A percentile compares a stretch with the other conserved stretches of the same genome.
phyloP scores from a whole-genome alignment of 2,113 vertebrate genomes.

The Rhinopomastus cyanomelas region DNA sequence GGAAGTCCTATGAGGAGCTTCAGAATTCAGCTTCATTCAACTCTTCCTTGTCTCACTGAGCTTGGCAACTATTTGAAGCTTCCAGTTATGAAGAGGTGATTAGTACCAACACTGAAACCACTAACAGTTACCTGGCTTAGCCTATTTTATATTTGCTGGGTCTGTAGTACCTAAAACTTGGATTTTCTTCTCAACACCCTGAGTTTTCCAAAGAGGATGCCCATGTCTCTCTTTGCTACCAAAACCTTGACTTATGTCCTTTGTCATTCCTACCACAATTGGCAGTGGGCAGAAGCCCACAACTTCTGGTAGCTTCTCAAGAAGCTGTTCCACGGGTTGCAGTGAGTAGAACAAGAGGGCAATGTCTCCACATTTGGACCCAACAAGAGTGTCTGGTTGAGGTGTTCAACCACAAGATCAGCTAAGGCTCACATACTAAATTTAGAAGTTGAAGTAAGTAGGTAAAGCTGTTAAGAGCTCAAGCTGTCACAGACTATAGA shows the following conservation, averaged over 20 bases:
- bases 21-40: rapidly evolving
- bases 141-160: not conserved
- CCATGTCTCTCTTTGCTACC: not conserved
- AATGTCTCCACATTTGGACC: not conserved
- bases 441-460: slow-evolving; percentile 6
- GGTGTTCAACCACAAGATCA: not conserved
- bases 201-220: not conserved
- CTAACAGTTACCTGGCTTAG: not conserved
- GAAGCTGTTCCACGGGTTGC: not conserved
- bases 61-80: not conserved
- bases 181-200: not conserved
- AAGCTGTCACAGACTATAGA: not conserved
- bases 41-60: not conserved
- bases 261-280: not conserved
- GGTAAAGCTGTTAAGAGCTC: not conserved
- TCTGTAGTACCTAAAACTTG: not conserved
- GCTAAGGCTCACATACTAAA: not conserved
- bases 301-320: not conserved
- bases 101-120: not conserved
- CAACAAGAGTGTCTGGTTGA: not conserved
- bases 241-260: not conserved
- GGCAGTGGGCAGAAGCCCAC: not conserved
- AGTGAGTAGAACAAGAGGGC: not conserved
- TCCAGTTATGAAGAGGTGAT: not conserved
- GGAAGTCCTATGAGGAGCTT: not conserved